Base-by-base conservation (phyloP, 2,113 vertebrate genomes). In the Tiliqua scincoides region DNA sequence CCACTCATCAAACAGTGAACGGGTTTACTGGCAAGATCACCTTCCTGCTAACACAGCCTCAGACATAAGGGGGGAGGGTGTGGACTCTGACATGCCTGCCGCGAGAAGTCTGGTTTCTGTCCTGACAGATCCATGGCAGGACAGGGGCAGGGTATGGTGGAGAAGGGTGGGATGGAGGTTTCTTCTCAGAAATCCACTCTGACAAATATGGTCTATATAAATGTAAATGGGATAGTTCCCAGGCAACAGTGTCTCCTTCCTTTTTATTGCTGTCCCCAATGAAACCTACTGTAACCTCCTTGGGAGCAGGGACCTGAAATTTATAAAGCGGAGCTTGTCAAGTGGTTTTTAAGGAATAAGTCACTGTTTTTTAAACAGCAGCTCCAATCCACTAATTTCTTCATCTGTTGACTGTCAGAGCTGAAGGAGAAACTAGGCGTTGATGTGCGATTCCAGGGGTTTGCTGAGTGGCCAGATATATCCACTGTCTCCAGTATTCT, bases 1-100 rank as follows among this genome's bases (percentile, higher is more conserved):
- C 71, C 76, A 59, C 73, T 32, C 15, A 65, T 32, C 73, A 83
- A 81, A 91, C 85, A 90, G 87, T 87, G 9, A 68, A 21, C 8
- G 43, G 8, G 43, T 48, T 48, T 4, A 6, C 20, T 25, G 82
- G 74, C 1, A 32, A 67, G 84, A 63, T 52, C 79, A 25, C 62
- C 65, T 15, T 35, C 57, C 32, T 37, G 52, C 73, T 8, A 65
- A 32, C 7, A 71, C 21, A 63, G 48, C 77, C 30, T n/a, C 48
- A 71, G 14, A 4, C 10, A 7, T 12, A 7, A 37, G 5, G 18
- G 67, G 8, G 4, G 32, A 1, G 11, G 4, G 21, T 2, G 4
- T 8, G 25, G 25, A 4, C 35, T 1, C 21, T 62, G 20, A 75
- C 43, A n/a, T 30, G 27, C 48, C 15, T 30, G 11, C 32, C 27